Evolutionary conservation across 2,113 vertebrate genomes (phyloP), one percentile per base, ranked within the genome.

Genomic region (Hyla sarda): DNA sequence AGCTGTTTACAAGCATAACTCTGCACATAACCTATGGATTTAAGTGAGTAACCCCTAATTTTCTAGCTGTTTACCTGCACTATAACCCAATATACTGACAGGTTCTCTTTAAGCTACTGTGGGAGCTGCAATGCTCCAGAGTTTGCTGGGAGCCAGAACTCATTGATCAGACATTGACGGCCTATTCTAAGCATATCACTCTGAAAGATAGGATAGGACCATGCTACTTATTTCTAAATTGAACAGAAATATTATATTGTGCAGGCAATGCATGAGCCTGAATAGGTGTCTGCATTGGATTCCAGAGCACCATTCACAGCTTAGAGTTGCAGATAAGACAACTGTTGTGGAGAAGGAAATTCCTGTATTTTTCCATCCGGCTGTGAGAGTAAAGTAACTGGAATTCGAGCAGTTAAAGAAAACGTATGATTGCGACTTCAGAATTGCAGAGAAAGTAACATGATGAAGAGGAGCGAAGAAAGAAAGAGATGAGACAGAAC

Each of bases 291-390:
- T 75, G 50, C 25, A 19, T 2, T 80, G 50, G 16, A 30, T 83
- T 14, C 60, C 71, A 47, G 28, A 23, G 10, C 16, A 69, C 37
- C 58, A 81, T 62, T 74, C 41, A 47, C 30, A 47, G 47, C 71
- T 71, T 85, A 54, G 17, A 28, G 47, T 34, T 85, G 58, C 60
- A 85, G 60, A 85, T 78, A 85, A 85, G n/a, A 77, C 73, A 76
- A 34, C 67, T 79, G 37, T 37, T 25, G 37, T 56, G 48, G 45
- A 85, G 19, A 71, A 41, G 83, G 75, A 85, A 85, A 85, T 85
- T 85, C 75, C 75, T 71, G 84, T 79, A 19, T 85, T 79, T 85
- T 85, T 79, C 60, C 74, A 85, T 79, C 62, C 14, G 47, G 47
- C 82, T 85, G 75, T 34, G 73, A 50, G 60, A 71, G 45, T 83